A percentile compares a stretch with the other conserved stretches of the same genome.
Evolutionary conservation across 2,888 invertebrate species (phyloP).

Genomic region (Anthophora plumipes): DNA sequence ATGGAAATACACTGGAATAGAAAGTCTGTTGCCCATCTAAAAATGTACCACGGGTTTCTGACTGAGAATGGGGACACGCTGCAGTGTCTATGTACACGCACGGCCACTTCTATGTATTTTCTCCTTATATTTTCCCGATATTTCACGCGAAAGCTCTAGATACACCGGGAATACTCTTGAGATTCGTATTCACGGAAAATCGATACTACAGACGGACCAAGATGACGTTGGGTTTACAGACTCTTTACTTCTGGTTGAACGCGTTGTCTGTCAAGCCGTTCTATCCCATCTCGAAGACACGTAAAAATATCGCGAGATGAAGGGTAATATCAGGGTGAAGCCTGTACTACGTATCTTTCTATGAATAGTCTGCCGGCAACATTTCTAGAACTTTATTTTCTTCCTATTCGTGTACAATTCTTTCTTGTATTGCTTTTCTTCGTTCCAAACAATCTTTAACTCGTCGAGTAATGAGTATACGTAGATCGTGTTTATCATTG

Average conservation of each 20-base stretch:
- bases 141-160: constrained; percentile 51
- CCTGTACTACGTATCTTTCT: constrained; percentile 11
- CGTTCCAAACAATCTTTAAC: not conserved
- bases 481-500: not conserved
- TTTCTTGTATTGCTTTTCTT: constrained; percentile 16
- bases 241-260: constrained; percentile 57
- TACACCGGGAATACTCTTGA: constrained; percentile 53
- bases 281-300: constrained; percentile 52
- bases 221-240: constrained; percentile 60
- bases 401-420: constrained; percentile 35
- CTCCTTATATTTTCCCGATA: constrained; percentile 52
- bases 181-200: constrained; percentile 55
- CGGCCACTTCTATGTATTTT: constrained; percentile 42
- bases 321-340: constrained; percentile 24
- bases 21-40: constrained; percentile 22
- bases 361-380: constrained; percentile 12
- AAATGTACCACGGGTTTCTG: constrained; percentile 32
- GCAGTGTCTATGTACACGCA: constrained; percentile 2
- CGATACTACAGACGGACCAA: constrained; percentile 60
- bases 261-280: constrained; percentile 59
- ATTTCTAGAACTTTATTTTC: constrained; percentile 40
- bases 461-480: not conserved
- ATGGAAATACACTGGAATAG: not conserved
- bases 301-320: constrained; percentile 54
- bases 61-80: constrained; percentile 27